Conservation (phyloP, 2,113 vertebrate species). For the Motacilla alba region DNA sequence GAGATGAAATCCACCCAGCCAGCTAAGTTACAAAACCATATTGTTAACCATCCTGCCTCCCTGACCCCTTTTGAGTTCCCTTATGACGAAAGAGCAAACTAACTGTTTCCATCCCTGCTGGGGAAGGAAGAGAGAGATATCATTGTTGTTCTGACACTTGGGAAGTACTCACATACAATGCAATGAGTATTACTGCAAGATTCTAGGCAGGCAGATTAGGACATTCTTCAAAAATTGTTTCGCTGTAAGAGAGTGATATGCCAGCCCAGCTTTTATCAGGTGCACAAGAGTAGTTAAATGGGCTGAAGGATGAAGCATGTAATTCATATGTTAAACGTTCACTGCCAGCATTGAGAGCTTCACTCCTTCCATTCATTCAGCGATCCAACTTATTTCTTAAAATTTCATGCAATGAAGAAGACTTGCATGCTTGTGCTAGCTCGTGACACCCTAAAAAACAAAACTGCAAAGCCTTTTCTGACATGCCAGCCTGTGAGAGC, state of each 20-base stretch:
- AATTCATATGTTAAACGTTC: neutral
- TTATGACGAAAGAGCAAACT: slow-evolving; percentile 2
- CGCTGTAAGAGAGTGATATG: neutral
- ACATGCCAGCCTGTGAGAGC: slow-evolving; percentile 48
- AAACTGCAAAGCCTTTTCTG: slow-evolving; percentile 52
- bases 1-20: slow-evolving; percentile 41
- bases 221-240: neutral
- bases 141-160: slow-evolving; percentile 44
- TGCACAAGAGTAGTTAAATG: neutral
- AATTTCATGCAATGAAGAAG: slow-evolving; percentile 6
- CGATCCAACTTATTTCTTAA: neutral
- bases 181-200: neutral
- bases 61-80: slow-evolving; percentile 1
- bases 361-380: neutral
- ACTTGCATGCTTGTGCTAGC: slow-evolving; percentile 16
- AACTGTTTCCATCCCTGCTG: slow-evolving; percentile 12
- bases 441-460: slow-evolving; percentile 22
- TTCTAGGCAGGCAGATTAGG: neutral
- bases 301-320: neutral
- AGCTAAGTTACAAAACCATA: slow-evolving; percentile 32
- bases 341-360: neutral
- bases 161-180: slow-evolving; percentile 23
- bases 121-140: slow-evolving; percentile 42
- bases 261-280: neutral
- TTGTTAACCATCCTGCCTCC: slow-evolving; percentile 43